A percentile compares a stretch with the other conserved stretches of the same genome.
Conservation (phyloP, 2,888 invertebrate genomes). For the Drosophila cracens region DNA sequence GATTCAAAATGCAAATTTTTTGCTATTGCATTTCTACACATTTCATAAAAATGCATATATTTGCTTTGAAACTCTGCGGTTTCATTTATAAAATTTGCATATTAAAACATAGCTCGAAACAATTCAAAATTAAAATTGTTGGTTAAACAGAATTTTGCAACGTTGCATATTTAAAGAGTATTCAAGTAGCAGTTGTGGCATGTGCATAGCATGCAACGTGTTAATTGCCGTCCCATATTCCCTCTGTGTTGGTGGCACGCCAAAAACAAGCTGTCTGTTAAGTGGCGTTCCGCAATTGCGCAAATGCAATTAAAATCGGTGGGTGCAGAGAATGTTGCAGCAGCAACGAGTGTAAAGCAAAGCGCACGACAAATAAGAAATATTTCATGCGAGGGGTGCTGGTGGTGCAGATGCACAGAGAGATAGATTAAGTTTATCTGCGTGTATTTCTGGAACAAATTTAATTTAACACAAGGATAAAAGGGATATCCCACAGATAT, state of each 20-base stretch:
- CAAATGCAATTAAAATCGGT: constrained; percentile 72
- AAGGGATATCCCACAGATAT: background rate
- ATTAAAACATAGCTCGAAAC: background rate
- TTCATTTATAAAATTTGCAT: background rate
- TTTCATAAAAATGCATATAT: background rate
- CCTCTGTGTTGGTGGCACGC: background rate
- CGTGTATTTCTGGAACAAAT: constrained; percentile 35
- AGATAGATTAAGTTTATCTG: constrained; percentile 42
- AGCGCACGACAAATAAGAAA: constrained; percentile 70
- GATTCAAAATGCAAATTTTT: background rate
- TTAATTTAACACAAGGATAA: constrained; percentile 35
- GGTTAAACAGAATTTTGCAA: background rate
- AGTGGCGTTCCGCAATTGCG: constrained; percentile 48
- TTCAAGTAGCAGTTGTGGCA: constrained; percentile 44
- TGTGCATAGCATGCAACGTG: constrained; percentile 47
- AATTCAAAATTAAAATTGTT: constrained; percentile 3
- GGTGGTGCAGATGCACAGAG: background rate
- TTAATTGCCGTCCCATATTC: constrained; percentile 55
- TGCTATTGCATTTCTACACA: background rate
- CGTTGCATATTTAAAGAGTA: constrained; percentile 52
- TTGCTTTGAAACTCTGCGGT: background rate
- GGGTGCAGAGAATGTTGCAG: constrained; percentile 38
- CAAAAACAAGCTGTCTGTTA: constrained; percentile 2
- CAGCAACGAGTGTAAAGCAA: constrained; percentile 28
- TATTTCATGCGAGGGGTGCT: constrained; percentile 27